Evolutionary conservation across 2,888 invertebrate species (phyloP), one percentile per base, ranked within the genome.

Genomic region (Chymomyza amoena): DNA sequence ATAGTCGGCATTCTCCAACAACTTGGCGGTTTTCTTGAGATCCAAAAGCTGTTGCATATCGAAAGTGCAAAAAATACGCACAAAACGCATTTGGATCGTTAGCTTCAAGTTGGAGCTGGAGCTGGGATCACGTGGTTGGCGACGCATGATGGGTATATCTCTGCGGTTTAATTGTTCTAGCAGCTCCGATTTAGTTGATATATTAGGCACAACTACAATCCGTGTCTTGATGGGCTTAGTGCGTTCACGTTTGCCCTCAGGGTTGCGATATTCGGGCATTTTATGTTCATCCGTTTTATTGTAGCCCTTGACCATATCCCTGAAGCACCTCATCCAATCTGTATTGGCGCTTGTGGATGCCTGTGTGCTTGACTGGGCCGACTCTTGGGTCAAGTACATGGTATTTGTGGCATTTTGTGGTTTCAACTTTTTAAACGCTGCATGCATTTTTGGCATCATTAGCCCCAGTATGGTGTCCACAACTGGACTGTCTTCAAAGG

Each of bases 211-310:
- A 0, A 54, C 1, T 0, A 79, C 5, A 0, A 3, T 1, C 0
- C 79, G 73, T 36, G 6, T 36, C 7, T 6, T 2, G 6, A 0
- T 18, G 6, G 18, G 66, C 5, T 32, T 61, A 28, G 54, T 59
- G 15, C 74, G 69, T 45, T 61, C 3, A 0, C 61, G 67, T 28
- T 78, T 72, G 4, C 18, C 61, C 7, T 62, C 59, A 1, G 72
- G 77, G 56, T 80, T 75, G 5, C 71, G 67, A 36, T 67, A 70
- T 25, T 79, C 67, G 1, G 56, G 59, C 68, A 68, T 64, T 6
- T 62, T 72, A 6, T 77, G 54, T 10, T 72, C 66, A 3, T 78
- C 51, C 20, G 64, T 25, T 0, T 67, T 56, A 1, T 79, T 62
- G 1, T 73, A 76, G 6, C 61, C 63, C 5, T 67, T 56, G 18